Base-by-base conservation (phyloP, 1,140 invertebrate species). In the Platyscapa corneri region DNA sequence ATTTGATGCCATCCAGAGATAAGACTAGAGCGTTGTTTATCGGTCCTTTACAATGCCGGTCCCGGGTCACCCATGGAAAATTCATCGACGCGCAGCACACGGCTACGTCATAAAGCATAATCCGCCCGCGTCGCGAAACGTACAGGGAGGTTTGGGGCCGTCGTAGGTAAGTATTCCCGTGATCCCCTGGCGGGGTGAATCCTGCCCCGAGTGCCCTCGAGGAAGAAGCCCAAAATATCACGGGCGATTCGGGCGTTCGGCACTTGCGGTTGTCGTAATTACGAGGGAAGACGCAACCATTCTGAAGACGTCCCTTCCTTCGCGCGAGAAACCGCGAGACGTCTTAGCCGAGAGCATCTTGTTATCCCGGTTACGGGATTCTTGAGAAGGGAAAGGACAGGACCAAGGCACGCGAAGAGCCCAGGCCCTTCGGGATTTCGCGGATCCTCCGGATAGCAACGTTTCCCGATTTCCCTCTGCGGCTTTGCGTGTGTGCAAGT, bases 281-380 rank as follows among this genome's bases (percentile, higher is more conserved):
- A 85, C 84, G 78, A 80, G 74, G 53, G 53, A 42, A 30, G 37
- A 56, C 20, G 53, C 18, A 27, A 32, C 77, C 74, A 39, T 67
- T 56, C 64, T n/a, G 42, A 5, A 46, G 64, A 70, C 34, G 74
- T 16, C 32, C 20, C 18, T n/a, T n/a, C 49, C 81, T n/a, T 53
- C 82, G 12, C 79, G 85, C 65, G 67, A 86, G 80, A 86, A 83
- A 86, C 85, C 85, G 80, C 85, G 80, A 86, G 82, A 86, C 85
- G 85, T 82, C 85, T 86, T 86, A 64, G 77, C 20, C 56, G 23
- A 27, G 32, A 37, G 37, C 23, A 39, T 64, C 78, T 80, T 80
- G 78, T 64, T 65, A 56, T 49, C 3, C 16, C 42, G 8, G 60
- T 20, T 27, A 60, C 56, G 56, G 56, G 14, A 27, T 60, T 60